Percentiles rank a stretch among this genome's conserved stretches.
Conservation (phyloP, 2,797 vertebrate species). For the Varecia variegata region DNA sequence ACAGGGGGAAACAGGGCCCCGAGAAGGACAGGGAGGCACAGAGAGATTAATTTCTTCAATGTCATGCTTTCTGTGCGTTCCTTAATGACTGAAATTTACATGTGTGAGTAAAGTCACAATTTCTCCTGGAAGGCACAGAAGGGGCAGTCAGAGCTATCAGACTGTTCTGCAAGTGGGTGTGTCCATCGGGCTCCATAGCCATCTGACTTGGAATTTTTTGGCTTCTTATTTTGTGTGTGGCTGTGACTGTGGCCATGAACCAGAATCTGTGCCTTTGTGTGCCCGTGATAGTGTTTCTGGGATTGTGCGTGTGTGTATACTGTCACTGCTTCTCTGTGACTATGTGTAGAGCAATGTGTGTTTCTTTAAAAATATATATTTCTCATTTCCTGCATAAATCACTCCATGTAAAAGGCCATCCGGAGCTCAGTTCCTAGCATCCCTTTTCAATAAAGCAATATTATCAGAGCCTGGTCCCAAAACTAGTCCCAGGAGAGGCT, state of each 20-base stretch:
- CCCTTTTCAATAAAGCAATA: slow-evolving; percentile 72
- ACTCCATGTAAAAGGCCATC: slow-evolving; percentile 70
- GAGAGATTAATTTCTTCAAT: slow-evolving; percentile 45
- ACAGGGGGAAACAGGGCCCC: background rate
- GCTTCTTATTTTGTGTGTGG: background rate
- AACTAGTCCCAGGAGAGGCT: slow-evolving; percentile 74
- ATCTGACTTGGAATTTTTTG: background rate
- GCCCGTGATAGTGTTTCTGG: background rate
- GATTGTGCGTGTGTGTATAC: background rate
- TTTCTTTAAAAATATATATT: slow-evolving; percentile 58
- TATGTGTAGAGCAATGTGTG: slow-evolving; percentile 5
- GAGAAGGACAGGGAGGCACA: background rate
- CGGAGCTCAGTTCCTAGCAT: slow-evolving; percentile 56
- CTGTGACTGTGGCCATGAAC: background rate
- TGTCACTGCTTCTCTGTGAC: slow-evolving; percentile 19
- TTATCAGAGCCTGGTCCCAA: slow-evolving; percentile 72
- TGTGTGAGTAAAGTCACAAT: background rate
- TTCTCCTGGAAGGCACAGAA: background rate
- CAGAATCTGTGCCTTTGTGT: background rate
- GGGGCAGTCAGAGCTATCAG: background rate
- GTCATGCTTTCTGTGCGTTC: background rate
- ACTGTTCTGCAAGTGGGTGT: background rate
- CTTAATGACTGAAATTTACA: slow-evolving; percentile 44
- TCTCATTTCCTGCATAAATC: slow-evolving; percentile 72
- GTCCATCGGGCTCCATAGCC: background rate